Base-by-base conservation (phyloP, 2,797 vertebrate species). In the Anabas testudineus region DNA sequence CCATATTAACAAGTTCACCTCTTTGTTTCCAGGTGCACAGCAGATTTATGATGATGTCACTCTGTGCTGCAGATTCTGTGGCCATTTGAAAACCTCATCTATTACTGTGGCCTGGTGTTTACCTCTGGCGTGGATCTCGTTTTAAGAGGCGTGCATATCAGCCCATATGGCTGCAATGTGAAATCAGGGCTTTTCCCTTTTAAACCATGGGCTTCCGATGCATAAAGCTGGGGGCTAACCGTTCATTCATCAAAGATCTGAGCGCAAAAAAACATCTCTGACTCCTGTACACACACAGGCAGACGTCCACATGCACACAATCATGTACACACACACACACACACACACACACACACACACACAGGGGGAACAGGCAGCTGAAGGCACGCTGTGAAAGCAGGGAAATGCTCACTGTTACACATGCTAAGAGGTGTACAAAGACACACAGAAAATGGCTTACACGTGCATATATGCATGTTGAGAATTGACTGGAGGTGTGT, bases 401-500 rank as follows among this genome's bases (percentile, higher is more conserved):
- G 73, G 66, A 82, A 78, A 75, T 14, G 24, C 75, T 80, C 30
- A 69, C 57, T 47, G 41, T 53, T 83, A 67, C 76, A 74, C 72
- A 84, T 67, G 56, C 42, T 63, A 48, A 71, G 66, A 32, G 67
- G 39, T 7, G 32, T 52, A 76, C 80, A 81, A 64, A 85, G 59
- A 75, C 74, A 55, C 58, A 67, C 62, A 80, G 74, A 82, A 81
- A 76, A 86, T 70, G 71, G 67, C 61, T 77, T 37, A 69, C 80
- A 80, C 53, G 69, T 81, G 80, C 80, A 78, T 53, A 39, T 32
- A 66, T 39, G 51, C 77, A 67, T 72, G 76, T 78, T 81, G 19
- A 2, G 71, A 65, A 70, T 49, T 57, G 76, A 83, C 78, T 88
- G 82, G 86, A 87, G 87, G 90, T 91, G 89, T 91, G 90, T 91